Percentiles rank a stretch among this genome's conserved stretches.
phyloP scores from a whole-genome alignment of 2,113 vertebrate species.

The Pachypanchax playfairii region DNA sequence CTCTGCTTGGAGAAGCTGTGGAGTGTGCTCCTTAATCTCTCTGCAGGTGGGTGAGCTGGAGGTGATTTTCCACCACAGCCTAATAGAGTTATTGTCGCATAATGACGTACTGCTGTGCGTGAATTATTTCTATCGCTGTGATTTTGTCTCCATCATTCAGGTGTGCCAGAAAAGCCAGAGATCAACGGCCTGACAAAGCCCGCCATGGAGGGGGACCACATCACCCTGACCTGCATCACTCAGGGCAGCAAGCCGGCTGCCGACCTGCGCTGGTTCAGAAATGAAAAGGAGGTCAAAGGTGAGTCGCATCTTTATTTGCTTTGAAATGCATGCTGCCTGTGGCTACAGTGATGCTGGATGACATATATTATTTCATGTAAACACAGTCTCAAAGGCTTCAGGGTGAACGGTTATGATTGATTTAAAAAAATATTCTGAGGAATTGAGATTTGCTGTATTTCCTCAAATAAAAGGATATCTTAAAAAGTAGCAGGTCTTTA shows the following conservation, averaged over 20 bases:
- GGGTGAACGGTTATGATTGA: no score
- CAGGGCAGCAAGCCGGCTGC: conserved; percentile 97
- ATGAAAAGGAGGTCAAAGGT: conserved; percentile 98
- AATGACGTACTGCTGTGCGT: conserved; percentile 29
- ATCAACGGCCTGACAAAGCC: conserved; percentile 94
- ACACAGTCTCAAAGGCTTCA: not conserved
- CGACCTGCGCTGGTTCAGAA: conserved; percentile 97
- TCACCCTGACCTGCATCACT: conserved; percentile 96
- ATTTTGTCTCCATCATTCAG: conserved; percentile 71
- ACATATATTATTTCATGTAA: not conserved
- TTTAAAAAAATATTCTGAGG: no score
- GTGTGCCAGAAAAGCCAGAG: conserved; percentile 94
- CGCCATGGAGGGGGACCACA: conserved; percentile 91
- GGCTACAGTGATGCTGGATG: not conserved
- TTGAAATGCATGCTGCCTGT: not conserved
- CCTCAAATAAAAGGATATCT: no score
- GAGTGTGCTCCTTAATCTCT: conserved; percentile 29
- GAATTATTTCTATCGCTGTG: conserved; percentile 26
- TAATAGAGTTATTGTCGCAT: conserved; percentile 46
- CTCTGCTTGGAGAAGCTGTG: conserved; percentile 17
- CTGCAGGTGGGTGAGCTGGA: conserved; percentile 28
- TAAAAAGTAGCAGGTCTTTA: no score
- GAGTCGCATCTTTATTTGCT: conserved; percentile 13
- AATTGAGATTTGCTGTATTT: not conserved
- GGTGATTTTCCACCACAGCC: conserved; percentile 31